Evolutionary conservation across 2,113 vertebrate genomes (phyloP).

Genomic region (Nothocercus julius): DNA sequence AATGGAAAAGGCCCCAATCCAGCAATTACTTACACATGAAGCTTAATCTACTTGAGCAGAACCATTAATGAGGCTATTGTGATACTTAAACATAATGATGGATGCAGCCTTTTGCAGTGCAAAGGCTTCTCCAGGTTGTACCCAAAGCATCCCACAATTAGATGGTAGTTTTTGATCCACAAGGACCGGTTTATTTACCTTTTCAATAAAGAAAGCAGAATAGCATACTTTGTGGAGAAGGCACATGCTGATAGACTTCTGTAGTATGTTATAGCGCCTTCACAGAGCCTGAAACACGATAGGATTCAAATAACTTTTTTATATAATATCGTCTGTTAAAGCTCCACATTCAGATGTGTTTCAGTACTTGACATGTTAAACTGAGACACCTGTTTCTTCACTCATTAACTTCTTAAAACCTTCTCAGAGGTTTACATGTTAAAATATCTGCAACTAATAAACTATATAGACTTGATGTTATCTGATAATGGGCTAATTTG

Average conservation of each 20-base stretch:
- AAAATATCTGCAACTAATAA: neutral
- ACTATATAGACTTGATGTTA: neutral
- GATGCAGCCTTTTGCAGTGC: neutral
- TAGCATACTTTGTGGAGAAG: neutral
- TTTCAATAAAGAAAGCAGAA: neutral
- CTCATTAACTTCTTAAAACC: neutral
- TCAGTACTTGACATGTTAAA: neutral
- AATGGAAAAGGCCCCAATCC: neutral
- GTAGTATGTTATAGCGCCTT: neutral
- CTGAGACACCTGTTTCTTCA: neutral
- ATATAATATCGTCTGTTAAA: neutral
- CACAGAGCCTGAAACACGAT: neutral
- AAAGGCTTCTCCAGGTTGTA: neutral
- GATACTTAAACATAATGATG: neutral
- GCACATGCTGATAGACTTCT: neutral
- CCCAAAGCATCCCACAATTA: neutral
- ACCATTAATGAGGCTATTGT: neutral
- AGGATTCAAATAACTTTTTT: neutral
- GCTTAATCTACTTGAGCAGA: neutral
- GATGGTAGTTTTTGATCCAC: neutral
- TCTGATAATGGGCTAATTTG: neutral
- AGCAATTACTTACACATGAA: neutral
- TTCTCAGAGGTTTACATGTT: neutral
- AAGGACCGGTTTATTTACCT: neutral
- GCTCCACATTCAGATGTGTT: neutral